Conservation (phyloP, 2,797 vertebrate genomes). For the Tiaroga cobitis region DNA sequence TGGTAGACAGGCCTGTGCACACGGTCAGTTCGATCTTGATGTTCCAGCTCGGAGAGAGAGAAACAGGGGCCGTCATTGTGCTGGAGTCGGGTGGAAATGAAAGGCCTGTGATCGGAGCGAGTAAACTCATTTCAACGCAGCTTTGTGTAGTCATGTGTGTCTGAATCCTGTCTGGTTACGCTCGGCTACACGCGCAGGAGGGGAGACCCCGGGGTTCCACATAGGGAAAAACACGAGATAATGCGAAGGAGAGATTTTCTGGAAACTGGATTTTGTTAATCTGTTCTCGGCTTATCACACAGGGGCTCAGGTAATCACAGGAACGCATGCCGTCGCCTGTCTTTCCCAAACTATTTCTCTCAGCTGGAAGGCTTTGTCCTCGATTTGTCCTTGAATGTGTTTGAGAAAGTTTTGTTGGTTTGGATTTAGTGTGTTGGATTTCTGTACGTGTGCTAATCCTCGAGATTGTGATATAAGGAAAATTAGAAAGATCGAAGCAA, state of each 20-base stretch:
- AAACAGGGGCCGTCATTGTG: conserved; percentile 52
- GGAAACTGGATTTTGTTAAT: conserved; percentile 54
- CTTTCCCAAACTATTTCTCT: conserved; percentile 10
- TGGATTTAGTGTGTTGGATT: background rate
- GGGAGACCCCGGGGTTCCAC: conserved; percentile 47
- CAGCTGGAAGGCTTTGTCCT: background rate
- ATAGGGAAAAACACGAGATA: background rate
- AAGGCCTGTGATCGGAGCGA: conserved; percentile 60
- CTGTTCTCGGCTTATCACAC: conserved; percentile 26
- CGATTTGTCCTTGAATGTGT: background rate
- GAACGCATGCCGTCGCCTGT: conserved; percentile 8
- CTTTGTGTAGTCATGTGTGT: conserved; percentile 71
- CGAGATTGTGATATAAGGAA: background rate
- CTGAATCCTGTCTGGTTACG: conserved; percentile 57
- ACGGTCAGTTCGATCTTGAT: conserved; percentile 24
- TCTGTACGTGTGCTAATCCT: background rate
- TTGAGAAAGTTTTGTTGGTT: background rate
- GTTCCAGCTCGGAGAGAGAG: conserved; percentile 1
- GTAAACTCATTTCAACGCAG: conserved; percentile 53
- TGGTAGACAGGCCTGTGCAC: conserved; percentile 1
- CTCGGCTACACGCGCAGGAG: conserved; percentile 60
- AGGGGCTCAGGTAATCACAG: conserved; percentile 25
- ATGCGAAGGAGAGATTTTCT: background rate
- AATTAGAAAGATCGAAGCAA: background rate
- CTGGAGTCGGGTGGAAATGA: conserved; percentile 32